phyloP scores from a whole-genome alignment of 2,797 vertebrate genomes.

The Mallotus villosus region DNA sequence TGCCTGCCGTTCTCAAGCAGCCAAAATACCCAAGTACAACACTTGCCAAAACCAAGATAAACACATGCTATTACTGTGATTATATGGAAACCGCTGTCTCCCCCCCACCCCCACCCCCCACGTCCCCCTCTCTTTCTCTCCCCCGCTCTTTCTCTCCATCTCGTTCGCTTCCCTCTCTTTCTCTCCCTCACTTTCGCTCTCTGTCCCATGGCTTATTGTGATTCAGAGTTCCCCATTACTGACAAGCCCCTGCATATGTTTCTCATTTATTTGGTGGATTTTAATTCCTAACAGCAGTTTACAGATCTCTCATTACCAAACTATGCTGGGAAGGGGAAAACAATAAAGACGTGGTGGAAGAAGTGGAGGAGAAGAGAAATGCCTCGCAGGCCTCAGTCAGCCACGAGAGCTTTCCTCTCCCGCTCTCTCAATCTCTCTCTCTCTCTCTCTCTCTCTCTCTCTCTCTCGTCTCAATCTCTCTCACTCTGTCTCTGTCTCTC shows the following conservation, averaged over 20 bases:
- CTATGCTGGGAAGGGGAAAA: slow-evolving; percentile 78
- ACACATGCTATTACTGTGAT: slow-evolving; percentile 86
- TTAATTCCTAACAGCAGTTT: slow-evolving; percentile 74
- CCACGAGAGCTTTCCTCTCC: slow-evolving; percentile 40
- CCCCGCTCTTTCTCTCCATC: slow-evolving; percentile 13
- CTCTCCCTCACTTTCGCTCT: slow-evolving; percentile 25
- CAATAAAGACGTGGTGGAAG: slow-evolving; percentile 37
- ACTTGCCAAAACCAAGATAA: slow-evolving; percentile 88
- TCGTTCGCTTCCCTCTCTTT: slow-evolving; percentile 43
- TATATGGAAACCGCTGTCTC: slow-evolving; percentile 78
- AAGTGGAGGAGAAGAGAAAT: slow-evolving; percentile 28
- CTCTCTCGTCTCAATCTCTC: slow-evolving; percentile 39
- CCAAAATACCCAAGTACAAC: slow-evolving; percentile 82
- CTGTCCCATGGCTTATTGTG: slow-evolving; percentile 78
- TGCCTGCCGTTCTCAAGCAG: slow-evolving; percentile 84
- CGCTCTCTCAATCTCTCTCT: no score
- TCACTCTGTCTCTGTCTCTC: background rate
- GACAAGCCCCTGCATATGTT: slow-evolving; percentile 87
- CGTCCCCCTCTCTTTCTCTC: background rate
- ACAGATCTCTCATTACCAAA: slow-evolving; percentile 85
- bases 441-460: no score
- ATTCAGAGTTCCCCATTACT: slow-evolving; percentile 78
- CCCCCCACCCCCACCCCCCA: background rate
- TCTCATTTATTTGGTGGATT: slow-evolving; percentile 73
- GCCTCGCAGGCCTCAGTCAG: slow-evolving; percentile 26